These are phyloP conservation scores for Calyptomena viridis DNA, from an alignment of 2,113 vertebrate species.

Conservation along the genomic window DNA sequence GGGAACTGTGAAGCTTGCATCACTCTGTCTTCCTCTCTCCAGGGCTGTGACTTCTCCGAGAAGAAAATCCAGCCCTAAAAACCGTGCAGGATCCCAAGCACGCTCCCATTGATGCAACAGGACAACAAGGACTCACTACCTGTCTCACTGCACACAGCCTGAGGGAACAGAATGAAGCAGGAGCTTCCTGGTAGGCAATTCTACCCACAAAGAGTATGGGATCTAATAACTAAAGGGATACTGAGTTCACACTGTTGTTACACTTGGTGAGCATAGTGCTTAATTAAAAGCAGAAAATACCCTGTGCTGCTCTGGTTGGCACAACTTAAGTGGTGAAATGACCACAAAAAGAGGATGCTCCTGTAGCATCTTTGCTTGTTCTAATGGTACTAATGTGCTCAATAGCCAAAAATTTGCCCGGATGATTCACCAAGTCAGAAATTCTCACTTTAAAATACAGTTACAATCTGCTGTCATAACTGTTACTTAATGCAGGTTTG, in stretches of 20 bases:
- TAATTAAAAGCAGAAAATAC: neutral
- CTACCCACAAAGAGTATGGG: neutral
- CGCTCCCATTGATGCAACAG: neutral
- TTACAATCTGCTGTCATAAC: neutral
- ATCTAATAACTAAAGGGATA: neutral
- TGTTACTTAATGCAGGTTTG: neutral
- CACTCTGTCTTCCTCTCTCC: neutral
- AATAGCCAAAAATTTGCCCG: neutral
- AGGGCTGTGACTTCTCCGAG: neutral
- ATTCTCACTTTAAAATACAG: neutral
- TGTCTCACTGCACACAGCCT: neutral
- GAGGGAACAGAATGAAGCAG: fast-evolving
- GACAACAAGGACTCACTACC: neutral
- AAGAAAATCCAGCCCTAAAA: neutral
- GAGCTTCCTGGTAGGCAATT: neutral
- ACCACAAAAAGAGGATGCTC: neutral
- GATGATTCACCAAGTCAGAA: neutral
- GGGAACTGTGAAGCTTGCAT: neutral
- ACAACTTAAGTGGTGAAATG: neutral
- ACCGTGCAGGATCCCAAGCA: too few species aligned
- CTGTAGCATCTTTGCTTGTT: neutral
- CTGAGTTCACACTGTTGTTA: neutral
- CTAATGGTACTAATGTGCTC: neutral
- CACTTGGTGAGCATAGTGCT: neutral
- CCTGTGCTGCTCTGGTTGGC: neutral